Conservation (phyloP, 2,113 vertebrate genomes). For the Muscicapa adusta region DNA sequence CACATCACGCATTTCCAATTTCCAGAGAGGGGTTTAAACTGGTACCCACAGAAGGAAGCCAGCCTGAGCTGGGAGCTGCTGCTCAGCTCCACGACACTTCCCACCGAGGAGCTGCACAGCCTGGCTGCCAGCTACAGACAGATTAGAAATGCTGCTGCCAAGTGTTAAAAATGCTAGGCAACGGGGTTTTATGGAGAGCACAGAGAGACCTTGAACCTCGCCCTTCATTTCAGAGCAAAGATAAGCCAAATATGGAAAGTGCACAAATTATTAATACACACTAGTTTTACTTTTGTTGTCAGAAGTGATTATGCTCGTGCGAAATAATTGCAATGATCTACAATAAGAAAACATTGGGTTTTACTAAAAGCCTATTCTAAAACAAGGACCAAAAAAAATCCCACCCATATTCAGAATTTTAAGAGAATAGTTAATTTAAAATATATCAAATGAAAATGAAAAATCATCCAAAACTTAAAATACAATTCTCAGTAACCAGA, state of each 20-base stretch:
- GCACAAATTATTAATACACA: neutral
- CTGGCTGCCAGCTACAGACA: constrained; percentile 21
- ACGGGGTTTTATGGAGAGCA: neutral
- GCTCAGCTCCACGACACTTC: neutral
- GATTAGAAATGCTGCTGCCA: constrained; percentile 41
- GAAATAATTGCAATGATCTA: neutral
- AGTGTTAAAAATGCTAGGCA: constrained; percentile 59
- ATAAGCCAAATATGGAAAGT: neutral
- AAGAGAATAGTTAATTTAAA: neutral
- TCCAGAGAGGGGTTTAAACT: neutral
- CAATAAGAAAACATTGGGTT: neutral
- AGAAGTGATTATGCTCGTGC: neutral
- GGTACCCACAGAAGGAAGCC: neutral
- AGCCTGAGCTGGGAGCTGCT: constrained; percentile 14
- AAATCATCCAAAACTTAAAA: constrained; percentile 1
- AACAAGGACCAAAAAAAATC: neutral
- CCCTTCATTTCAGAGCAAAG: neutral
- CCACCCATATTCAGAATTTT: neutral
- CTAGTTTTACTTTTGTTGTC: neutral
- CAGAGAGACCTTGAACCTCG: neutral
- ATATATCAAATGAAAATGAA: neutral
- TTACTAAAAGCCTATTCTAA: neutral
- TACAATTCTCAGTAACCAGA: neutral
- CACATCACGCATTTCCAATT: neutral
- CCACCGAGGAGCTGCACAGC: neutral